A percentile compares a stretch with the other conserved stretches of the same genome.
Conservation (phyloP, 1,140 invertebrate species). For the Maconellicoccus hirsutus region DNA sequence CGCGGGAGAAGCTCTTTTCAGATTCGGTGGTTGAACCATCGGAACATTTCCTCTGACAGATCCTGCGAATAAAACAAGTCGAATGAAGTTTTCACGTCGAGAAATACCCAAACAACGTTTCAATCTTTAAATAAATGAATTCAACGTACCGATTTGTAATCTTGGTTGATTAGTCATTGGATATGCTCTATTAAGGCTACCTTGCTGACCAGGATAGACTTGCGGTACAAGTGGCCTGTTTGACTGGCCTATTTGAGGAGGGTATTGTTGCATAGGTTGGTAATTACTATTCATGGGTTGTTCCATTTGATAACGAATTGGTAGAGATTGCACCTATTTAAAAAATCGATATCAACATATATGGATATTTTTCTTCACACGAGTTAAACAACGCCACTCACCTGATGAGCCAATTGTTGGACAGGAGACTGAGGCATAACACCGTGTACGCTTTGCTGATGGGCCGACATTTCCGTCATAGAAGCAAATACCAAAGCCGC, state of each 20-base stretch:
- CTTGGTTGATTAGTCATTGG: not conserved
- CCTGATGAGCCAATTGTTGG: conserved; percentile 41
- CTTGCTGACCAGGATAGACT: not conserved
- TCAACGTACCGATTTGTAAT: not conserved
- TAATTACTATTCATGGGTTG: not conserved
- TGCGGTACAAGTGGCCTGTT: not conserved
- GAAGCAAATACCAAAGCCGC: conserved; percentile 34
- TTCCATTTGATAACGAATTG: not conserved
- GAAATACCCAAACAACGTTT: no score
- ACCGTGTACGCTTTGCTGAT: conserved; percentile 36
- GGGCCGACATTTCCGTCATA: conserved; percentile 34
- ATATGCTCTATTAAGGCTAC: not conserved
- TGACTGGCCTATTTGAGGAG: not conserved
- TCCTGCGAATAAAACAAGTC: not conserved
- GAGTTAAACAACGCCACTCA: not conserved
- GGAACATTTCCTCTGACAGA: conserved; percentile 2
- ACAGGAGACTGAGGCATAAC: conserved; percentile 37
- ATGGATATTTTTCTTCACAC: not conserved
- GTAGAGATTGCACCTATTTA: not conserved
- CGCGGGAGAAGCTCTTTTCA: not conserved
- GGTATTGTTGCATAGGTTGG: not conserved
- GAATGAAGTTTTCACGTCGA: no score
- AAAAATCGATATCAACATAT: not conserved
- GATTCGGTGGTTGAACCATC: not conserved
- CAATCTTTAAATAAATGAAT: not conserved